Base-by-base conservation (phyloP, 2,888 invertebrate genomes). In the Drosophila sordidula region DNA sequence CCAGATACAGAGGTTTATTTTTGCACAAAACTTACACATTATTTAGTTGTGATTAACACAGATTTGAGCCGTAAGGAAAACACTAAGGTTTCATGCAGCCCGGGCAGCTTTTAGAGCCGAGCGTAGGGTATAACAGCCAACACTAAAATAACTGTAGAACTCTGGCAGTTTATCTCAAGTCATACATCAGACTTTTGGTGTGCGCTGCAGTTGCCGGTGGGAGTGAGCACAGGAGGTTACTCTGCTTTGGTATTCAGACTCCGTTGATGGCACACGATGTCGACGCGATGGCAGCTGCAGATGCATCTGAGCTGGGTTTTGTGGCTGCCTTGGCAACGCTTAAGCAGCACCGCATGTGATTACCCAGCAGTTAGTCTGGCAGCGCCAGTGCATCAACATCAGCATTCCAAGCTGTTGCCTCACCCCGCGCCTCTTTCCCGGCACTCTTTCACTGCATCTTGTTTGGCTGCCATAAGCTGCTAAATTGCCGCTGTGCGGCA, bases 341-440 rank as follows among this genome's bases (percentile, higher is more conserved):
- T 73, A 75, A 87, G 82, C 70, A 75, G 79, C 86, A 67, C 83
- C 84, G 88, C 85, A 85, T 87, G 88, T 76, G 88, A 87, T 87
- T 85, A 85, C 86, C 83, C 86, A 82, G 88, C 84, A 87, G 84
- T 85, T 85, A 78, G 87, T 87, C 79, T 81, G 64, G 55, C 59
- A 49, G 26, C 36, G 54, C 63, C 59, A 57, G 56, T 64, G 70
- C 62, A 71, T 62, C 71, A 71, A 50, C 59, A 70, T 76, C 56
- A 68, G 54, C 57, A 57, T 64, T 44, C 68, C 62, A 63, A 56
- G 46, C 52, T 44, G 44, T 38, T 6, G 29, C 45, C 9, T n/a
- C 12, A 8, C 12, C 29, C 8, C 65, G 14, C 34, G 12, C 3
- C 3, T 9, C 8, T 6, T 8, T 29, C 6, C 26, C 8, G 8